Evolutionary conservation across 2,113 vertebrate genomes (phyloP).

Genomic region (Phycodurus eques): DNA sequence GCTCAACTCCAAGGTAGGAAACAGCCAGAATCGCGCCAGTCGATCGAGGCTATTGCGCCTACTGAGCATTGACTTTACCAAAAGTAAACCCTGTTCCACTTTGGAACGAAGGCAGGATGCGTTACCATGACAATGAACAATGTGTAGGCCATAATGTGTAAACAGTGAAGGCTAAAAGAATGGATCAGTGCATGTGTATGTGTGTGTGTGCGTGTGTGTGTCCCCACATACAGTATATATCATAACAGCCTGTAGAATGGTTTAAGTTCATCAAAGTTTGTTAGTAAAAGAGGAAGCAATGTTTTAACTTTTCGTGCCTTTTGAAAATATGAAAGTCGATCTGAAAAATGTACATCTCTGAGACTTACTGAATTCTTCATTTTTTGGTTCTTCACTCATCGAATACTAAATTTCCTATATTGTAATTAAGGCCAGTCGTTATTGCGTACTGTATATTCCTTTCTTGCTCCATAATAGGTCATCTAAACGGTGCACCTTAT

Average conservation of each 20-base stretch:
- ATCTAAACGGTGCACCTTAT: not conserved
- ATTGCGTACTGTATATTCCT: not conserved
- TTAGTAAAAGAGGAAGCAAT: not conserved
- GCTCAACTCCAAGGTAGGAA: not conserved
- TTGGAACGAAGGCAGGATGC: conserved; percentile 48
- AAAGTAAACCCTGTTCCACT: conserved; percentile 30
- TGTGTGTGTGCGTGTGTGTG: conserved; percentile 41
- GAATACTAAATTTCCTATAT: not conserved
- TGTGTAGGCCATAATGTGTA: conserved; percentile 51
- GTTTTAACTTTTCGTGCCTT: not conserved
- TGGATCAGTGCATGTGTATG: conserved; percentile 6
- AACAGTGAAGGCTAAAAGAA: conserved; percentile 48
- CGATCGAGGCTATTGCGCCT: not conserved
- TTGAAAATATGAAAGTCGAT: not conserved
- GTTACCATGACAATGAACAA: conserved; percentile 63
- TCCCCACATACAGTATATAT: conserved; percentile 33
- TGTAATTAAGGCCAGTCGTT: too few species aligned
- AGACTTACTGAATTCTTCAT: not conserved
- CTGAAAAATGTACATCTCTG: not conserved
- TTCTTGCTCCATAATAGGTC: not conserved
- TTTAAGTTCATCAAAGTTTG: conserved; percentile 34
- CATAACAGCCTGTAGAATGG: conserved; percentile 22
- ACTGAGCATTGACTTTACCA: conserved; percentile 21
- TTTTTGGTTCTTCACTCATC: not conserved
- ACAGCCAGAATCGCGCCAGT: not conserved